Conservation (phyloP, 1,140 invertebrate genomes). For the Harlomillsia oculata region DNA sequence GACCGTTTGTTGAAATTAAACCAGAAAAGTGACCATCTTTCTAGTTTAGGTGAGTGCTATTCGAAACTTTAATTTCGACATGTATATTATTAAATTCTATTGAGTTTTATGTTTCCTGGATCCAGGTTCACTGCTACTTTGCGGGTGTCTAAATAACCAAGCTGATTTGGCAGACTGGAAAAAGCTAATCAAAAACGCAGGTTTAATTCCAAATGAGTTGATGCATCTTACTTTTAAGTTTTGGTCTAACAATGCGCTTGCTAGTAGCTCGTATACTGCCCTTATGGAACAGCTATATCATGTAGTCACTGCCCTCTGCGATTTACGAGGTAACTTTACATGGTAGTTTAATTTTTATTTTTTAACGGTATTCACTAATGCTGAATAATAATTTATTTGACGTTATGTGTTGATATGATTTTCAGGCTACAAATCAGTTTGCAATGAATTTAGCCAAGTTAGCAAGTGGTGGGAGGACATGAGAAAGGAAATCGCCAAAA, state of each 20-base stretch:
- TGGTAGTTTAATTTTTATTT: too few relatives aligned
- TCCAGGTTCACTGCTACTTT: constrained; percentile 52
- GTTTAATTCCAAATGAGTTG: constrained; percentile 50
- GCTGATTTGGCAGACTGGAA: constrained; percentile 41
- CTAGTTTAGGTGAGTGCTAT: constrained; percentile 41
- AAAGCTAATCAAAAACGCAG: constrained; percentile 45
- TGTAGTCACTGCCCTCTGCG: constrained; percentile 44
- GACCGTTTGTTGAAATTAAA: not conserved
- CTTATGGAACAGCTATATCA: constrained; percentile 45
- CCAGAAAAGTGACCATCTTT: constrained; percentile 3
- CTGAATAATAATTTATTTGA: too few relatives aligned
- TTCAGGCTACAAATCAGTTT: constrained; percentile 43
- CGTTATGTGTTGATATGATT: too few relatives aligned
- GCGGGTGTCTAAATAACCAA: constrained; percentile 48
- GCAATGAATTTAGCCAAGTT: constrained; percentile 51
- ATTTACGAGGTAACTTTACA: constrained; percentile 40
- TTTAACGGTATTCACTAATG: too few relatives aligned
- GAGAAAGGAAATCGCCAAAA: constrained; percentile 57
- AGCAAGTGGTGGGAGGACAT: constrained; percentile 66
- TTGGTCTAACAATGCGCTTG: constrained; percentile 49
- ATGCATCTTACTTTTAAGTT: constrained; percentile 55
- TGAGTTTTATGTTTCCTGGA: too few relatives aligned
- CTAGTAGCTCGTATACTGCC: constrained; percentile 38
- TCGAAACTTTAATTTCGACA: too few relatives aligned
- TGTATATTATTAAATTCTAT: too few relatives aligned